Base-by-base conservation (phyloP, 2,113 vertebrate genomes). In the Helogale parvula region DNA sequence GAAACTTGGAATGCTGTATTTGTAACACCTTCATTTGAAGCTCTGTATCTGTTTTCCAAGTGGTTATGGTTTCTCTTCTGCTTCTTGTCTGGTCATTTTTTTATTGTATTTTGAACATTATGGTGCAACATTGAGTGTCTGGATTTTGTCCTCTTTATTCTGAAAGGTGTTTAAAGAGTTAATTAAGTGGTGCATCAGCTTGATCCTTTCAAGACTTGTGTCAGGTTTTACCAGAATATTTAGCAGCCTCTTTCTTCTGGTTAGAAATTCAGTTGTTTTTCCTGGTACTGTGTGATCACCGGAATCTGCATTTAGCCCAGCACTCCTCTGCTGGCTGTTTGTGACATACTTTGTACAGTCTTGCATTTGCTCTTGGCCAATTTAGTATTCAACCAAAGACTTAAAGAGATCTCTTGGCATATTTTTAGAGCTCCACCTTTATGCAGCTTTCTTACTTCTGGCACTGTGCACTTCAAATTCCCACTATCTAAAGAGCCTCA, bases 11-110 rank as follows among this genome's bases (percentile, higher is more conserved):
- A n/a, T 84, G 45, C 52, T 52, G 14, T 88, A 23, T 83, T 92
- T 41, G 81, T 69, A 76, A 81, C n/a, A 11, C 27, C 38, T 93
- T 87, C 77, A 52, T 93, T 77, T 93, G 90, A 91, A 79, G 41
- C 47, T 88, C 41, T 16, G 3, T 69, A 21, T 94, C 29, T 90
- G n/a, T 85, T 88, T 68, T 69, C 84, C n/a, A 84, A 0, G 52
- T 83, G 21, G 38, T 76, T 72, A n/a, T 90, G 6, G 21, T 71
- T 90, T 29, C 60, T 87, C 7, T 76, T 95, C 82, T 57, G 33
- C 47, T 83, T 9, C 45, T 72, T 72, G 60, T 85, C 23, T n/a
- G 33, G 15, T 86, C 1, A 47, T 77, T 17, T 77, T 77, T 13
- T 35, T 72, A 80, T 68, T 84, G 10, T 77, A n/a, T 89, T 35